Evolutionary conservation across 2,113 vertebrate genomes (phyloP), one percentile per base, ranked within the genome.

Genomic region (Phyllostomus hastatus): DNA sequence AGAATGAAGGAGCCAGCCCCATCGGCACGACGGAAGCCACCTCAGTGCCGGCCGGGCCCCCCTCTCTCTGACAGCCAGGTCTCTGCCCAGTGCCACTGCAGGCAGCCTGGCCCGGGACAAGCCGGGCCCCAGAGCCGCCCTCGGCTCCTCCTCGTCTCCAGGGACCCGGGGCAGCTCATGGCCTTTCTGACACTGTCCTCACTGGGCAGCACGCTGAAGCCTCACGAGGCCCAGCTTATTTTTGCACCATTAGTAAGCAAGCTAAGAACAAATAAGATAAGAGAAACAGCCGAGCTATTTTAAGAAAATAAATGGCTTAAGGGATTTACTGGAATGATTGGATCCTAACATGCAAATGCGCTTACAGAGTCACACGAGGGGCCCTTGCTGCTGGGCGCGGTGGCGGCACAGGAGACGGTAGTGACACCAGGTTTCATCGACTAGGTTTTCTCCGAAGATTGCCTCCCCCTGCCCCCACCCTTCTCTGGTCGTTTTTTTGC

Each of bases 301-400:
- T 97, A 96, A 90, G 92, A 91, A 93, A 84, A 94, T 64, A 91
- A 94, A 95, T n/a, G 88, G 93, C 93, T 95, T 97, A 82, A 85
- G 38, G 46, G 93, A 96, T 86, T 96, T 88, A 84, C 70, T 96
- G 92, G 70, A 92, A 85, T 88, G 54, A 59, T 50, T 78, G 46
- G 48, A 91, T 90, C 81, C 57, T 35, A 81, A 92, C 64, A 86
- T 33, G 85, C 79, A 93, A 93, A 95, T 79, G 41, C 0, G 4
- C 79, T 85, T 48, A 78, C 1, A 0, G 0, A 96, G 79, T 54
- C 78, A 73, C 52, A 41, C 14, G 57, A 59, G 85, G 2, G 28
- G 67, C 7, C 85, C 50, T 78, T 5, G 1, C 76, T 11, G 6
- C 46, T 6, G 26, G 46, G 57, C 41, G 43, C 79, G 66, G 5